Evolutionary conservation across 1,140 invertebrate species (phyloP).

Genomic region (Euglossa dilemma): DNA sequence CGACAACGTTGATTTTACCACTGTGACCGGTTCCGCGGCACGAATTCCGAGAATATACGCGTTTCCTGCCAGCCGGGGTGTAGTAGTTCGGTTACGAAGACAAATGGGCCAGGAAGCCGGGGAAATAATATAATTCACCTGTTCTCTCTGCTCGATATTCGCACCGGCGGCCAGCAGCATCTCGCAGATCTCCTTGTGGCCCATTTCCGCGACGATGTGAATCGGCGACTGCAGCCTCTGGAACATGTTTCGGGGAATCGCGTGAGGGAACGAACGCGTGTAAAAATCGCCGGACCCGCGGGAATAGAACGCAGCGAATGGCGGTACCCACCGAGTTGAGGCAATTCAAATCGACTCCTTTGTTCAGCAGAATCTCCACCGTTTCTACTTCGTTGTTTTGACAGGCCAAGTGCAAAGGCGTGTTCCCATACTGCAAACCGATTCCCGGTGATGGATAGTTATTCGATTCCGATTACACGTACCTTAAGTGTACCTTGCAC

Average conservation of each 20-base stretch:
- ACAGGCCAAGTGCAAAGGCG: conserved; percentile 89
- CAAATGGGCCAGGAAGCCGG: neutral
- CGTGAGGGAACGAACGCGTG: neutral
- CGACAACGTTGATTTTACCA: neutral
- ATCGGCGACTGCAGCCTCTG: conserved; percentile 87
- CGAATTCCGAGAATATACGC: neutral
- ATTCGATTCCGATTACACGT: conserved; percentile 1
- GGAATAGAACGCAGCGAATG: too few species aligned
- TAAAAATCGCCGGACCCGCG: too few species aligned
- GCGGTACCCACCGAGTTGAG: conserved; percentile 87
- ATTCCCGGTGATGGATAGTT: conserved; percentile 3
- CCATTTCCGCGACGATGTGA: conserved; percentile 87
- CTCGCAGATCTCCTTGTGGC: conserved; percentile 87
- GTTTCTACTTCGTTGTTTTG: conserved; percentile 87
- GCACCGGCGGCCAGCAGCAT: conserved; percentile 85
- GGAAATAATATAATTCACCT: conserved; percentile 78
- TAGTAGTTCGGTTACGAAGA: neutral
- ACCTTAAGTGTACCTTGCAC: conserved; percentile 85
- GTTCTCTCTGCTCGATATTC: conserved; percentile 86
- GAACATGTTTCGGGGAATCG: conserved; percentile 20
- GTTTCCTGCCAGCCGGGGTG: neutral
- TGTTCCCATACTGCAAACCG: conserved; percentile 87
- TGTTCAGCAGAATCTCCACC: conserved; percentile 87
- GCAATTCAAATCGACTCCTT: conserved; percentile 88
- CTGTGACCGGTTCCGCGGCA: neutral